A percentile compares a stretch with the other conserved stretches of the same genome.
These are phyloP conservation scores for Chionomys nivalis DNA, from an alignment of 2,113 vertebrate species.

Conservation along the genomic window DNA sequence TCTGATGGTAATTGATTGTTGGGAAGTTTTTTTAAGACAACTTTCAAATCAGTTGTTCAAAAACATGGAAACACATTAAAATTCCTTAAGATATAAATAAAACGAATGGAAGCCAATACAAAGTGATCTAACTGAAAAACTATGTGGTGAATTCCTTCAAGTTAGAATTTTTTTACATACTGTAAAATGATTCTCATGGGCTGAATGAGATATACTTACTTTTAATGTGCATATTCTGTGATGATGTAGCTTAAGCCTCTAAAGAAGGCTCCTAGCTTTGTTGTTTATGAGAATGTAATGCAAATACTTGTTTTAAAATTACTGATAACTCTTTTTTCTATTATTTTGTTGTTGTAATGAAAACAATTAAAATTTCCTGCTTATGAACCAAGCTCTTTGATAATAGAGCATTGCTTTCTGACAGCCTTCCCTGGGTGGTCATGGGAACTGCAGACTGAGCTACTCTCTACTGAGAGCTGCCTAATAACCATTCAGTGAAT, in stretches of 20 bases:
- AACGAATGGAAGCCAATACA: background rate
- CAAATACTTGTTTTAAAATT: background rate
- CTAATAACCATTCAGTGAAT: slow-evolving; percentile 59
- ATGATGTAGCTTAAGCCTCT: background rate
- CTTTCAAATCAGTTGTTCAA: background rate
- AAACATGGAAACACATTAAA: background rate
- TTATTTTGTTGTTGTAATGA: background rate
- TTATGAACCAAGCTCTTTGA: background rate
- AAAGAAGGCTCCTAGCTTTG: background rate
- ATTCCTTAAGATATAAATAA: background rate
- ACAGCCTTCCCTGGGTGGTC: background rate
- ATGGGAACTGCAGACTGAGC: slow-evolving; percentile 12
- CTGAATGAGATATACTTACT: background rate
- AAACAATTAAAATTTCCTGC: background rate
- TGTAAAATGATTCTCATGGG: background rate
- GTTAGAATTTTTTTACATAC: background rate
- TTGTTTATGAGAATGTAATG: background rate
- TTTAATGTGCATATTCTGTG: background rate
- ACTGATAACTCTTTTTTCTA: background rate
- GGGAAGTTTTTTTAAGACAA: background rate
- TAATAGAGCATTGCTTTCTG: background rate
- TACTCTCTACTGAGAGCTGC: slow-evolving; percentile 18
- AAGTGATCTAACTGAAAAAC: background rate
- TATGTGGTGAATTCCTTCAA: no score
- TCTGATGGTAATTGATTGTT: background rate